Evolutionary conservation across 2,888 invertebrate genomes (phyloP).

Genomic region (Lepidonotus clava): DNA sequence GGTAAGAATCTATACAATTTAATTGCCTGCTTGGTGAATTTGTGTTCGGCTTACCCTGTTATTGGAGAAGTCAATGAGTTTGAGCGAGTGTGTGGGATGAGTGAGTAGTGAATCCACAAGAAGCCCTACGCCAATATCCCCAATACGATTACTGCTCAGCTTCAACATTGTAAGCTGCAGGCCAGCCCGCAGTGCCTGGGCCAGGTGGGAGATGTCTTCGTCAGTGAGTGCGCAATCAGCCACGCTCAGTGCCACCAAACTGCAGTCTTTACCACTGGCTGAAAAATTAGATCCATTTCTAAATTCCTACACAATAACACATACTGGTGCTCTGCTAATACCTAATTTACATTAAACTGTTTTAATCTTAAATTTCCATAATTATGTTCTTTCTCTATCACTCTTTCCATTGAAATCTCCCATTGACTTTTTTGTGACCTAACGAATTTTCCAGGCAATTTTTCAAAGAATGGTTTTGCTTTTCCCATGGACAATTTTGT

Average conservation of each 20-base stretch:
- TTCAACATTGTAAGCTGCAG: conserved; percentile 73
- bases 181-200: conserved; percentile 67
- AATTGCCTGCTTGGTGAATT: too few relatives aligned
- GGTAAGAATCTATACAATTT: too few relatives aligned
- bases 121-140: conserved; percentile 67
- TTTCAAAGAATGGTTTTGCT: too few relatives aligned
- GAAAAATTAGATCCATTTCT: neutral
- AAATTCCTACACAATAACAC: neutral
- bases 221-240: conserved; percentile 72
- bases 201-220: conserved; percentile 68
- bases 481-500: too few relatives aligned
- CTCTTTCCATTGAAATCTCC: too few relatives aligned
- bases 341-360: too few relatives aligned
- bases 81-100: conserved; percentile 68
- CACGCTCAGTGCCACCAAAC: conserved; percentile 70
- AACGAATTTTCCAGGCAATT: neutral
- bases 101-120: conserved; percentile 67
- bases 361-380: too few relatives aligned
- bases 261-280: conserved; percentile 39
- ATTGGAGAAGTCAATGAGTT: conserved; percentile 71
- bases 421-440: neutral
- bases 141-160: conserved; percentile 72
- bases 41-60: conserved; percentile 72
- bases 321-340: too few relatives aligned
- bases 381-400: too few relatives aligned